Conservation (phyloP, 2,888 invertebrate genomes). For the Lasioglossum zephyrum region DNA sequence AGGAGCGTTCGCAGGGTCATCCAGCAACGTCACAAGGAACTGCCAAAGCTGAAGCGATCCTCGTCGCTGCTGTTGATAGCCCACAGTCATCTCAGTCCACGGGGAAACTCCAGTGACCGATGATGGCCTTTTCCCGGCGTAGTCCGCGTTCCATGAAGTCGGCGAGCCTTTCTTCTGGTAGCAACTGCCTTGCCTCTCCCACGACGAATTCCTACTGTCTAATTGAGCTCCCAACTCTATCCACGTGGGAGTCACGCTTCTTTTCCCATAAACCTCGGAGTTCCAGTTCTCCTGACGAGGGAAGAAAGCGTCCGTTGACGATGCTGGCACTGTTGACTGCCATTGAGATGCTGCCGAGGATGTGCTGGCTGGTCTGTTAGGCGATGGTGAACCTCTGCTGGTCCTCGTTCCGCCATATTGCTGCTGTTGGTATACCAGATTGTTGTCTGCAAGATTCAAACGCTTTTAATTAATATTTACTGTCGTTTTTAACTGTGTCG, state of each 20-base stretch:
- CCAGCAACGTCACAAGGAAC: conserved; percentile 93
- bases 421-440: conserved; percentile 71
- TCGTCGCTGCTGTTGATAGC: conserved; percentile 87
- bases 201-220: conserved; percentile 74
- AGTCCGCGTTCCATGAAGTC: conserved; percentile 77
- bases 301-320: conserved; percentile 60
- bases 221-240: conserved; percentile 78
- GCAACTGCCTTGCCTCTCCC: conserved; percentile 77
- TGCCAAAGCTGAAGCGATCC: conserved; percentile 97
- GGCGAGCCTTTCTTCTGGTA: conserved; percentile 78
- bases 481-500: neutral
- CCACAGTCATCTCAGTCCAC: conserved; percentile 79
- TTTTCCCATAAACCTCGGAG: conserved; percentile 71
- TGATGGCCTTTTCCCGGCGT: conserved; percentile 73
- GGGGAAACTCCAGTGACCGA: conserved; percentile 71
- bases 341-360: conserved; percentile 77
- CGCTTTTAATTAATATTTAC: neutral
- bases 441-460: conserved; percentile 46
- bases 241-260: conserved; percentile 79
- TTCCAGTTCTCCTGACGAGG: conserved; percentile 75
- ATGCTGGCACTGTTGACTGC: conserved; percentile 65
- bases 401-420: conserved; percentile 70
- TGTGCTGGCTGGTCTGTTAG: conserved; percentile 76
- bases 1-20: conserved; percentile 89
- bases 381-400: conserved; percentile 73